Conservation (phyloP, 2,888 invertebrate species). For the Drosophila ustulata region DNA sequence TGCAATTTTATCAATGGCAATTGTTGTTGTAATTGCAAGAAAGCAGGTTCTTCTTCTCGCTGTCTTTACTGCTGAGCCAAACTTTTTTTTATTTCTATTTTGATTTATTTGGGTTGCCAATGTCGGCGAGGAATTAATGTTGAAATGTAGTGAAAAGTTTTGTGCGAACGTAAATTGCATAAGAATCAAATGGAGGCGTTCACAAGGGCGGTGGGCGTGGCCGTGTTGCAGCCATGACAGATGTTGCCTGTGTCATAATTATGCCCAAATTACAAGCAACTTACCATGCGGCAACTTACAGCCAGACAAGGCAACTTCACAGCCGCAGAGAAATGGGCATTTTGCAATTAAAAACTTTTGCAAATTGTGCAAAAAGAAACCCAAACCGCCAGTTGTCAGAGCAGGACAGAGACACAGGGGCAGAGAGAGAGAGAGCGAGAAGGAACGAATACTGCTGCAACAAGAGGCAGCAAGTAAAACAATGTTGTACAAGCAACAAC, state of each 20-base stretch:
- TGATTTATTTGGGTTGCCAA: conserved; percentile 30
- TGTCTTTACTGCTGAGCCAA: conserved; percentile 1
- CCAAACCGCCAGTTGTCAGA: background rate
- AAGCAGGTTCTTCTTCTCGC: conserved; percentile 4
- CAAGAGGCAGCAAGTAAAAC: conserved; percentile 38
- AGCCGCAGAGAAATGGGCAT: conserved; percentile 51
- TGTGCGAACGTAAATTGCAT: conserved; percentile 57
- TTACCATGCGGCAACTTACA: conserved; percentile 30
- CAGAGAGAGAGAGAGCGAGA: background rate
- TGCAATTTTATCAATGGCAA: conserved; percentile 74
- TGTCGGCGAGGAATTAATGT: conserved; percentile 70
- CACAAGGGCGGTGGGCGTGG: conserved; percentile 7
- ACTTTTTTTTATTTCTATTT: conserved; percentile 9
- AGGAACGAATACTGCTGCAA: conserved; percentile 23
- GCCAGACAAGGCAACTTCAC: conserved; percentile 5
- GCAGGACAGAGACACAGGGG: no score
- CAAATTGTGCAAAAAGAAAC: conserved; percentile 40
- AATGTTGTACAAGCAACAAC: conserved; percentile 29
- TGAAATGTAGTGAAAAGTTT: conserved; percentile 59
- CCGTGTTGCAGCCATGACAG: conserved; percentile 50
- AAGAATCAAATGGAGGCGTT: conserved; percentile 42
- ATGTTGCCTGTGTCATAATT: conserved; percentile 70
- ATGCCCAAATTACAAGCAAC: conserved; percentile 69
- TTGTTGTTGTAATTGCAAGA: conserved; percentile 24
- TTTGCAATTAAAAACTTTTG: conserved; percentile 72